These are phyloP conservation scores for Chironomus riparius DNA, from an alignment of 2,888 invertebrate genomes.

Conservation along the genomic window DNA sequence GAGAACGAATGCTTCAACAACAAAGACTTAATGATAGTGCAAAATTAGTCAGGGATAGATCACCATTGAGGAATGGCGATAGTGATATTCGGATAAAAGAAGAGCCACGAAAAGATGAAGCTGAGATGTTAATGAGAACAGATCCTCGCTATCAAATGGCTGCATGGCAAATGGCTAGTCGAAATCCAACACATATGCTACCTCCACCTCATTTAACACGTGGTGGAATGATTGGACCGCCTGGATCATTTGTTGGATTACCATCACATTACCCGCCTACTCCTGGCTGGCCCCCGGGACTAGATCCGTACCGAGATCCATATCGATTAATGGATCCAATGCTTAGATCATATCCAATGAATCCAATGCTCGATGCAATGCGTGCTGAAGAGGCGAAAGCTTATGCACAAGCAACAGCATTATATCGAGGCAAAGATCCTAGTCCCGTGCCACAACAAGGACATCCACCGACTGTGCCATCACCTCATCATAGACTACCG, in stretches of 20 bases:
- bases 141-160: constrained; percentile 48
- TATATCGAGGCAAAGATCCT: constrained; percentile 38
- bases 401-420: constrained; percentile 52
- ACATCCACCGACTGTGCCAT: constrained; percentile 25
- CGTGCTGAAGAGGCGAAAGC: constrained; percentile 66
- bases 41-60: constrained; percentile 52
- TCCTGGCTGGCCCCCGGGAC: constrained; percentile 42
- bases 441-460: constrained; percentile 41
- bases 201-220: constrained; percentile 47
- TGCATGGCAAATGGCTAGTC: constrained; percentile 42
- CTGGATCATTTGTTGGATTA: constrained; percentile 41
- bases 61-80: constrained; percentile 64
- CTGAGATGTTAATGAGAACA: constrained; percentile 46
- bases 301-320: constrained; percentile 57
- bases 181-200: constrained; percentile 46
- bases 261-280: constrained; percentile 51
- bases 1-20: constrained; percentile 53
- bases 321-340: constrained; percentile 58
- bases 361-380: constrained; percentile 71
- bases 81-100: constrained; percentile 49
- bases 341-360: constrained; percentile 48
- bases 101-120: constrained; percentile 50
- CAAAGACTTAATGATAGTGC: constrained; percentile 46
- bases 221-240: constrained; percentile 46
- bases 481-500: constrained; percentile 31